Base-by-base conservation (phyloP, 2,797 vertebrate species). In the Geotrypetes seraphini region DNA sequence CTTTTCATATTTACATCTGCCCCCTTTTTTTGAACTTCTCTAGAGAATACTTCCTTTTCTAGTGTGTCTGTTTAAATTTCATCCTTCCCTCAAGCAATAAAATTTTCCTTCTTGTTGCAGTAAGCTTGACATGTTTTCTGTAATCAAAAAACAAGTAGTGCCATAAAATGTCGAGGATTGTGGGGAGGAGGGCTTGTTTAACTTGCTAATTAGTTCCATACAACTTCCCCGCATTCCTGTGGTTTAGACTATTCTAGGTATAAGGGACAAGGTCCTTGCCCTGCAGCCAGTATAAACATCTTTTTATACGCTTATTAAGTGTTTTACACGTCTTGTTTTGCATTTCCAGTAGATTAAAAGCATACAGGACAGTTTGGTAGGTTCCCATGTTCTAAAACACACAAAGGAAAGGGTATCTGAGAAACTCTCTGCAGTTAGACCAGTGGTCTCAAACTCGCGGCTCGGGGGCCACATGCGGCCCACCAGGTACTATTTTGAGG, bases 311-410 rank as follows among this genome's bases (percentile, higher is more conserved):
- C n/a, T n/a, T n/a, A n/a, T n/a, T n/a, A n/a, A n/a, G n/a, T n/a
- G n/a, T n/a, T n/a, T n/a, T n/a, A n/a, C n/a, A n/a, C n/a, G n/a
- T n/a, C n/a, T n/a, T n/a, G n/a, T n/a, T n/a, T n/a, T n/a, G n/a
- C n/a, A n/a, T n/a, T n/a, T n/a, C n/a, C n/a, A 51, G 43, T n/a
- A 58, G 52, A 57, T 74, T 66, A 65, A 31, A 56, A 49, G 33
- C 29, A 7, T 12, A 31, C 37, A 10, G 16, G 34, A 31, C 37
- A 10, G 16, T 34, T 70, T 63, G 56, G 40, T 44, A 43, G 48
- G 17, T 35, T 35, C 33, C 23, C 43, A 31, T 38, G 18, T 57
- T 63, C 57, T 65, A 35, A 59, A 39, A 42, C 2, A 11, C 32
- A 11, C 32, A 30, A 30, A 66, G 45, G 36, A 69, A 70, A 57